phyloP scores from a whole-genome alignment of 1,140 invertebrate genomes.

The Drosophila melanica region DNA sequence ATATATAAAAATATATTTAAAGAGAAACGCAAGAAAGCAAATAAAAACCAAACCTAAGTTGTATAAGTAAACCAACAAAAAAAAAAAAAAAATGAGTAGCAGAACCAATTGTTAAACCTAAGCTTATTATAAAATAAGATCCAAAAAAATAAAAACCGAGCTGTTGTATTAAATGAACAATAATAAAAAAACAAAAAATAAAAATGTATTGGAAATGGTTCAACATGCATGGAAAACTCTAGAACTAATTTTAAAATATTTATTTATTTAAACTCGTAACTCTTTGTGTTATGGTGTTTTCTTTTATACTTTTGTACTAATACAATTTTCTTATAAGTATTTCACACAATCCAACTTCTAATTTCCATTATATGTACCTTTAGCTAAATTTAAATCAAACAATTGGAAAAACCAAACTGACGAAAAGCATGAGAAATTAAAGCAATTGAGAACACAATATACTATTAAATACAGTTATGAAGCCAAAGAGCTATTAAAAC shows the following conservation, averaged over 20 bases:
- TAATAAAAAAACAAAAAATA: constrained; percentile 56
- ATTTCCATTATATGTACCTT: constrained; percentile 57
- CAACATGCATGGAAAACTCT: constrained; percentile 27
- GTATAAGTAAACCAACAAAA: constrained; percentile 49
- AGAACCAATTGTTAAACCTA: constrained; percentile 82
- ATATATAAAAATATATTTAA: constrained; percentile 47
- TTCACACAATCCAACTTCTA: constrained; percentile 34
- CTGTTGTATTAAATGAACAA: constrained; percentile 81
- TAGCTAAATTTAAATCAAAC: constrained; percentile 59
- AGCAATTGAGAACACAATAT: constrained; percentile 57
- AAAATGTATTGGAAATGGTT: constrained; percentile 44
- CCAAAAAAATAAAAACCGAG: constrained; percentile 63
- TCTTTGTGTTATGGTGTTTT: constrained; percentile 56
- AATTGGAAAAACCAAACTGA: constrained; percentile 59
- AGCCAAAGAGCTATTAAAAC: constrained; percentile 70
- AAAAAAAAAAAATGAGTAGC: constrained; percentile 57
- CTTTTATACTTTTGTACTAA: constrained; percentile 81
- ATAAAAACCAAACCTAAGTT: constrained; percentile 53
- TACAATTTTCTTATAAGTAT: constrained; percentile 27
- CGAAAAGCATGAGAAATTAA: constrained; percentile 49
- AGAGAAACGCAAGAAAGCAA: constrained; percentile 11
- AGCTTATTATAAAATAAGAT: constrained; percentile 57
- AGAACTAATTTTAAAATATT: constrained; percentile 15
- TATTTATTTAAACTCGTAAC: constrained; percentile 21
- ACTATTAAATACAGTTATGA: constrained; percentile 61